Evolutionary conservation across 2,113 vertebrate genomes (phyloP).

Genomic region (Oncorhynchus masou): DNA sequence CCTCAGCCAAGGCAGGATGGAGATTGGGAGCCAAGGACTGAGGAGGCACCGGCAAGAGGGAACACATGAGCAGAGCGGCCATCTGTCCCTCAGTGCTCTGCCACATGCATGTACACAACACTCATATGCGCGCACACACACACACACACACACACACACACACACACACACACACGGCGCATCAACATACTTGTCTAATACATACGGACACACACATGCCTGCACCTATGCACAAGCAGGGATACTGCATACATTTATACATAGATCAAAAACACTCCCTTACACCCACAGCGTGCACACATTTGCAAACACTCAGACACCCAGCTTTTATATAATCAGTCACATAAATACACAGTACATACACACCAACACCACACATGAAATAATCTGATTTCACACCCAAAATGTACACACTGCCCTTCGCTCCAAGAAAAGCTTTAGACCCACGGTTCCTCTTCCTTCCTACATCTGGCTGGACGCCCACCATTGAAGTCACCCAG

Average conservation of each 20-base stretch:
- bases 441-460: background rate
- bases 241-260: too few relatives aligned
- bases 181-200: too few relatives aligned
- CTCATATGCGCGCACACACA: slow-evolving; percentile 6
- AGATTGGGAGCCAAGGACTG: slow-evolving; percentile 54
- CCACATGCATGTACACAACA: slow-evolving; percentile 7
- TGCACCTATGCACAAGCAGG: too few relatives aligned
- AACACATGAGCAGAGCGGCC: slow-evolving; percentile 50
- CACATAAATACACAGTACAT: too few relatives aligned
- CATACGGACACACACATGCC: background rate
- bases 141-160: background rate
- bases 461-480: background rate
- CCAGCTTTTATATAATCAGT: too few relatives aligned
- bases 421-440: background rate
- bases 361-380: too few relatives aligned
- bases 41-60: slow-evolving; percentile 44
- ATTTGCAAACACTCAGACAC: background rate
- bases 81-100: slow-evolving; percentile 63
- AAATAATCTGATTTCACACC: background rate
- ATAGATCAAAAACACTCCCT: background rate
- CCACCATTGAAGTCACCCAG: background rate
- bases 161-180: background rate
- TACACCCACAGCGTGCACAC: background rate
- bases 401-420: background rate
- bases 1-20: slow-evolving; percentile 62